phyloP scores from a whole-genome alignment of 2,113 vertebrate genomes.

The Labrus mixtus region DNA sequence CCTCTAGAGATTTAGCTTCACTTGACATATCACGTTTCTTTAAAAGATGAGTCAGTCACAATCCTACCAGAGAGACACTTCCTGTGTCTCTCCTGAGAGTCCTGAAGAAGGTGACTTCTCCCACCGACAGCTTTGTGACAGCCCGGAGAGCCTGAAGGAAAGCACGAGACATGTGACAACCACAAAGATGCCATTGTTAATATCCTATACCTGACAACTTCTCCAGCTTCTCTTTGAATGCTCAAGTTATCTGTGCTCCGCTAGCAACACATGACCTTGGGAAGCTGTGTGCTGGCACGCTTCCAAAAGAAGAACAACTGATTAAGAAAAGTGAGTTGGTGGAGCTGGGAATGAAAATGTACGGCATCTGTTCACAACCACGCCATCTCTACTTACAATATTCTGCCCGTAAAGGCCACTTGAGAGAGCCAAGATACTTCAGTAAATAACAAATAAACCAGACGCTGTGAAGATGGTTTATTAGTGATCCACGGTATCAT shows the following conservation, averaged over 20 bases:
- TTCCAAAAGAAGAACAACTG: conserved; percentile 49
- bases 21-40: conserved; percentile 62
- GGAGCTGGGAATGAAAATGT: conserved; percentile 42
- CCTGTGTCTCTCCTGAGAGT: conserved; percentile 63
- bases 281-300: conserved; percentile 35
- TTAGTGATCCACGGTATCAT: no score
- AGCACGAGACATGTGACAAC: conserved; percentile 58
- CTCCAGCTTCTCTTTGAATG: conserved; percentile 53
- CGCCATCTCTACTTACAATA: conserved; percentile 5
- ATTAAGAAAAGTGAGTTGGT: conserved; percentile 52
- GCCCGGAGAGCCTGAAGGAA: conserved; percentile 70
- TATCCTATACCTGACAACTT: conserved; percentile 54
- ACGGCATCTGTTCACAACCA: conserved; percentile 32
- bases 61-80: conserved; percentile 49
- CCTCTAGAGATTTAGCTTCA: conserved; percentile 57
- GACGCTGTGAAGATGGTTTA: conserved; percentile 4
- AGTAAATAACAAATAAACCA: neutral
- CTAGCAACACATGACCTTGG: conserved; percentile 73
- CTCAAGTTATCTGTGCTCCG: conserved; percentile 42
- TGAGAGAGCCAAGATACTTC: conserved; percentile 19
- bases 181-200: conserved; percentile 67
- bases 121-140: conserved; percentile 61
- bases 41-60: conserved; percentile 62
- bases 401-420: conserved; percentile 8
- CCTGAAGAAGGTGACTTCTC: conserved; percentile 69